A percentile compares a stretch with the other conserved stretches of the same genome.
These are phyloP conservation scores for Chouioia cunea DNA, from an alignment of 2,888 invertebrate genomes.

Conservation along the genomic window DNA sequence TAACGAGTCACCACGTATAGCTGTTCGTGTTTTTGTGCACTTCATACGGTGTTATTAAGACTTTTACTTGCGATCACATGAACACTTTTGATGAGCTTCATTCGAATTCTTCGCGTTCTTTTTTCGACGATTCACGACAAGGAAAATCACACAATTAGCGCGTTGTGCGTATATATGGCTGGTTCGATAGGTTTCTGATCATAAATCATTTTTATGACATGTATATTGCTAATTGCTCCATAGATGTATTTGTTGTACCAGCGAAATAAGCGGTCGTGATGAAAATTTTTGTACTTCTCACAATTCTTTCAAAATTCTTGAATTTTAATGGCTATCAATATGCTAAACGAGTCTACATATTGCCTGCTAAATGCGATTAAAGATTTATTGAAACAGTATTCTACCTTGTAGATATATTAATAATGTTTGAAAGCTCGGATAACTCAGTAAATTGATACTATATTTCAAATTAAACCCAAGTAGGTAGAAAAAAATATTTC, in stretches of 20 bases:
- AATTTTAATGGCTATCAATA: no score
- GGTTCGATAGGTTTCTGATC: constrained; percentile 32
- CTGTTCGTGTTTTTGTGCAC: constrained; percentile 20
- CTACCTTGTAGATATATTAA: no score
- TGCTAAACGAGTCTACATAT: no score
- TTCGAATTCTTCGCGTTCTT: constrained; percentile 17
- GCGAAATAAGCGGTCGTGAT: constrained; percentile 1
- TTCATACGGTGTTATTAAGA: constrained; percentile 15
- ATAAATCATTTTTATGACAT: constrained; percentile 38
- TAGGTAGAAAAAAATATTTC: no score
- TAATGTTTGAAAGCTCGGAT: no score
- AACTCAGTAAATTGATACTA: no score
- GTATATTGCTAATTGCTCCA: constrained; percentile 23
- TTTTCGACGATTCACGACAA: constrained; percentile 12
- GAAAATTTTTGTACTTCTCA: neutral
- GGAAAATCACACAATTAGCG: constrained; percentile 10
- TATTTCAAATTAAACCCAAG: no score
- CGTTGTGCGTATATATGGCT: neutral
- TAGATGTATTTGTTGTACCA: neutral
- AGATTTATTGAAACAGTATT: no score
- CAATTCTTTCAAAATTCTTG: no score
- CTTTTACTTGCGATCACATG: constrained; percentile 19
- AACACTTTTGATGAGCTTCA: constrained; percentile 25
- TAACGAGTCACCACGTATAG: constrained; percentile 29
- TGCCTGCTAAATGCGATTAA: no score